These are phyloP conservation scores for Coregonus suidteri DNA, from an alignment of 2,797 vertebrate species.

Conservation along the genomic window DNA sequence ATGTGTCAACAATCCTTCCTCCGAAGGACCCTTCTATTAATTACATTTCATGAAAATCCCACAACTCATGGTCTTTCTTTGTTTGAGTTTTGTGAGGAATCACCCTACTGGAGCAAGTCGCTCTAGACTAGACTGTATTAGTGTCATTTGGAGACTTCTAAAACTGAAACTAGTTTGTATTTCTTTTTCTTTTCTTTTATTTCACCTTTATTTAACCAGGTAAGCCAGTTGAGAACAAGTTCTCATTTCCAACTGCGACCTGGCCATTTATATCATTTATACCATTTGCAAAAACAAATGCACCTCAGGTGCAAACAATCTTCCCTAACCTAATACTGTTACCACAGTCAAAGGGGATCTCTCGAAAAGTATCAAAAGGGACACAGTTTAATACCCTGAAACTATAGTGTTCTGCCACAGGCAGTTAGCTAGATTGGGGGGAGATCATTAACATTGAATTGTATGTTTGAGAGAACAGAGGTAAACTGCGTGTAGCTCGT, in stretches of 20 bases:
- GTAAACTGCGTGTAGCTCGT: background rate
- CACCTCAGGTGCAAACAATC: background rate
- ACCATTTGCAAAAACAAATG: background rate
- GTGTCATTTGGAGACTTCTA: background rate
- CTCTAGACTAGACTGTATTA: background rate
- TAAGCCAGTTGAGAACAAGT: no score
- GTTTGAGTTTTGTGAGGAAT: no score
- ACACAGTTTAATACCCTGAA: background rate
- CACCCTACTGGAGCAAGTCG: background rate
- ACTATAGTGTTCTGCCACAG: background rate
- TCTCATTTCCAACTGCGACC: no score
- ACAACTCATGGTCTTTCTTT: no score
- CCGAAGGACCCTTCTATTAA: no score
- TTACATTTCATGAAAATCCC: no score
- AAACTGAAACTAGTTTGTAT: background rate
- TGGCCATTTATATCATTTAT: no score
- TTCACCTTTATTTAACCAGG: no score
- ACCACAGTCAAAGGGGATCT: constrained; percentile 18
- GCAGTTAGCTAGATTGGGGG: constrained; percentile 20
- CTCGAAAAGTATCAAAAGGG: background rate
- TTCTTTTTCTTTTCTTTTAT: no score
- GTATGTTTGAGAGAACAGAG: background rate
- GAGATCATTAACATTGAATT: background rate
- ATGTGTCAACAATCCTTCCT: no score
- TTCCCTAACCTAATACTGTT: background rate